phyloP scores from a whole-genome alignment of 2,797 vertebrate species.

The Australoheros facetus region DNA sequence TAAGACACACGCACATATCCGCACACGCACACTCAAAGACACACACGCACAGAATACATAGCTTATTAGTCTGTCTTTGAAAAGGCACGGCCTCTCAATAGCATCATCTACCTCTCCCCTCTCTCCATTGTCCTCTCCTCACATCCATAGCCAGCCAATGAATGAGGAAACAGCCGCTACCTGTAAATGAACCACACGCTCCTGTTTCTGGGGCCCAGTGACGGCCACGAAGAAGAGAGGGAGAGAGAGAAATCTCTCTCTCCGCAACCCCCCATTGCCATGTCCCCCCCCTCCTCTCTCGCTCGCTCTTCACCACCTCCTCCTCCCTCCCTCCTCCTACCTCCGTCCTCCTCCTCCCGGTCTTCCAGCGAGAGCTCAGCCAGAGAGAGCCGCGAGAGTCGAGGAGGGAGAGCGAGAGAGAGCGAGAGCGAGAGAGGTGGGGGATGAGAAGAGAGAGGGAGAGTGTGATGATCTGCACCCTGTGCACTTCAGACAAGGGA shows the following conservation, averaged over 20 bases:
- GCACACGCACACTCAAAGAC: slow-evolving; percentile 6
- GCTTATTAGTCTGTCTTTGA: slow-evolving; percentile 78
- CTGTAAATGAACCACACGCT: slow-evolving; percentile 98
- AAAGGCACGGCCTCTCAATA: slow-evolving; percentile 77
- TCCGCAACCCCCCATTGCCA: slow-evolving; percentile 84
- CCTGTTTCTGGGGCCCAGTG: slow-evolving; percentile 92
- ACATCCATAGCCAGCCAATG: slow-evolving; percentile 84
- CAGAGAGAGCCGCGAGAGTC: slow-evolving; percentile 71
- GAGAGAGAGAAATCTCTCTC: slow-evolving; percentile 87
- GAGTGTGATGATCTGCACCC: slow-evolving; percentile 57
- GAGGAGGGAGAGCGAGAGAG: slow-evolving; percentile 61
- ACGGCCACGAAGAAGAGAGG: slow-evolving; percentile 95
- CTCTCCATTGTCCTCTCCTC: slow-evolving; percentile 84
- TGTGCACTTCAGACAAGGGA: slow-evolving; percentile 68
- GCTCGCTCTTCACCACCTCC: slow-evolving; percentile 53
- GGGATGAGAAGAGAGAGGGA: slow-evolving; percentile 58
- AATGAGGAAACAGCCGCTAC: slow-evolving; percentile 87
- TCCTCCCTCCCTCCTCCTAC: slow-evolving; percentile 38
- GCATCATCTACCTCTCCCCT: slow-evolving; percentile 84
- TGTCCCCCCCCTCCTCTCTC: slow-evolving; percentile 77
- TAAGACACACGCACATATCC: slow-evolving; percentile 12
- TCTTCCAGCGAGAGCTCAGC: slow-evolving; percentile 76
- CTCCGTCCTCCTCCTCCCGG: slow-evolving; percentile 47
- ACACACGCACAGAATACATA: slow-evolving; percentile 69
- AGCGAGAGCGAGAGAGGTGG: slow-evolving; percentile 55